phyloP scores from a whole-genome alignment of 2,888 invertebrate species.

The Branchinecta sandiegonensis region DNA sequence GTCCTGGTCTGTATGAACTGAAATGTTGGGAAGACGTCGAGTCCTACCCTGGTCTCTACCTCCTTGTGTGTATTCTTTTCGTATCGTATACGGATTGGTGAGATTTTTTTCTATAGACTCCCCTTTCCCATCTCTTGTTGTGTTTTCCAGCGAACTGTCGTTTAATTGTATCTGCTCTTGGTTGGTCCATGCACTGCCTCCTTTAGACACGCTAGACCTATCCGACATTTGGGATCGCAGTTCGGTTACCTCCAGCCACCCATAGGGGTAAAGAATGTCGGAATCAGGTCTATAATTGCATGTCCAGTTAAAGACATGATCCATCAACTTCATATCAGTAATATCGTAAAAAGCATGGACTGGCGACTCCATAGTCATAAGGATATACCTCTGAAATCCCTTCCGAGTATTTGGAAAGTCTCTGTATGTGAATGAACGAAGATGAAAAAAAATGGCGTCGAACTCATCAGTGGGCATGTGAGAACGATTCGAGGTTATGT shows the following conservation, averaged over 20 bases:
- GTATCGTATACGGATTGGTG: too few relatives aligned
- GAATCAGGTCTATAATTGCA: conserved; percentile 39
- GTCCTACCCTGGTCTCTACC: too few relatives aligned
- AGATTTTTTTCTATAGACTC: too few relatives aligned
- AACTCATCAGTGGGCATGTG: conserved; percentile 23
- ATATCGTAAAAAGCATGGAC: conserved; percentile 11
- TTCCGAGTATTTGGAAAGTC: conserved; percentile 24
- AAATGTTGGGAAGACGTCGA: too few relatives aligned
- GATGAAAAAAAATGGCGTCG: conserved; percentile 27
- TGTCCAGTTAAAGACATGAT: conserved; percentile 44
- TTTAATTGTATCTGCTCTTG: too few relatives aligned
- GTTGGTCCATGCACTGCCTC: too few relatives aligned
- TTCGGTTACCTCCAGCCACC: conserved; percentile 26
- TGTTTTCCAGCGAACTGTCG: too few relatives aligned
- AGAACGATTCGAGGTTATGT: conserved; percentile 25
- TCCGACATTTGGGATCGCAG: too few relatives aligned
- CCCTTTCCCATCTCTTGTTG: too few relatives aligned
- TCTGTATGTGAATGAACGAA: conserved; percentile 23
- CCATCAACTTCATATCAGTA: conserved; percentile 25
- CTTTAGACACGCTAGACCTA: too few relatives aligned
- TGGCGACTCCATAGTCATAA: conserved; percentile 25
- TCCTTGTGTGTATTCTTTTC: too few relatives aligned
- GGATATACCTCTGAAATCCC: conserved; percentile 25
- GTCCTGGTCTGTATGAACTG: too few relatives aligned
- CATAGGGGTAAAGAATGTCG: conserved; percentile 36